Evolutionary conservation across 2,113 vertebrate species (phyloP).

Genomic region (Parotia lawesii): DNA sequence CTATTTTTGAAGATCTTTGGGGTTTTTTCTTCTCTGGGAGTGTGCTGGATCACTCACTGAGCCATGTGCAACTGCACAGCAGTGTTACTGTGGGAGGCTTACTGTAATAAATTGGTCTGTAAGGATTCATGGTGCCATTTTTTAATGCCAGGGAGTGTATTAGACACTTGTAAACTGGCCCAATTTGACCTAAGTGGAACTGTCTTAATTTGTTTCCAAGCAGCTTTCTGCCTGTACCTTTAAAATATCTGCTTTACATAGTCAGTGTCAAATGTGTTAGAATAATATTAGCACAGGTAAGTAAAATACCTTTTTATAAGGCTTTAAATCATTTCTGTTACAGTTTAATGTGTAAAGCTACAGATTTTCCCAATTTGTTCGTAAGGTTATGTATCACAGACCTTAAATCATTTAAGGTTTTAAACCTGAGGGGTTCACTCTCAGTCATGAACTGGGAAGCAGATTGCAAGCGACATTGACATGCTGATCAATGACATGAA

Average conservation of each 20-base stretch:
- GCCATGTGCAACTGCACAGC: background rate
- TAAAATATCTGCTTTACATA: slow-evolving; percentile 5
- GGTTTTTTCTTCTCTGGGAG: background rate
- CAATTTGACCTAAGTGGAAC: slow-evolving; percentile 1
- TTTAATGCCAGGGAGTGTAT: background rate
- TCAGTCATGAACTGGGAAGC: slow-evolving; percentile 26
- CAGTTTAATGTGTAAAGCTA: slow-evolving; percentile 45
- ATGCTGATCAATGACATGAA: slow-evolving; percentile 53
- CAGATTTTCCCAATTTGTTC: slow-evolving; percentile 43
- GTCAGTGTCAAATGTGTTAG: slow-evolving; percentile 35
- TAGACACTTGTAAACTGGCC: slow-evolving; percentile 6
- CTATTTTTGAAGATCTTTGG: background rate
- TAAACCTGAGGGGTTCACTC: slow-evolving; percentile 57
- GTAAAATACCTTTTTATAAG: slow-evolving; percentile 47
- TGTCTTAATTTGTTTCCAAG: slow-evolving; percentile 13
- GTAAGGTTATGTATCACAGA: slow-evolving; percentile 27
- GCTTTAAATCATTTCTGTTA: slow-evolving; percentile 25
- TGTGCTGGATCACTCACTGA: background rate
- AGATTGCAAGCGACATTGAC: slow-evolving; percentile 40
- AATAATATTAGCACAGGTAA: slow-evolving; percentile 38
- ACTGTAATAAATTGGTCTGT: background rate
- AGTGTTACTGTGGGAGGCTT: background rate
- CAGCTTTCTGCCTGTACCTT: background rate
- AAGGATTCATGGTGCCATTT: background rate
- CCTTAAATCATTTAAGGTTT: slow-evolving; percentile 34